Percentiles rank a stretch among this genome's conserved stretches.
phyloP scores from a whole-genome alignment of 1,140 invertebrate species.

The Drosophila parvula region DNA sequence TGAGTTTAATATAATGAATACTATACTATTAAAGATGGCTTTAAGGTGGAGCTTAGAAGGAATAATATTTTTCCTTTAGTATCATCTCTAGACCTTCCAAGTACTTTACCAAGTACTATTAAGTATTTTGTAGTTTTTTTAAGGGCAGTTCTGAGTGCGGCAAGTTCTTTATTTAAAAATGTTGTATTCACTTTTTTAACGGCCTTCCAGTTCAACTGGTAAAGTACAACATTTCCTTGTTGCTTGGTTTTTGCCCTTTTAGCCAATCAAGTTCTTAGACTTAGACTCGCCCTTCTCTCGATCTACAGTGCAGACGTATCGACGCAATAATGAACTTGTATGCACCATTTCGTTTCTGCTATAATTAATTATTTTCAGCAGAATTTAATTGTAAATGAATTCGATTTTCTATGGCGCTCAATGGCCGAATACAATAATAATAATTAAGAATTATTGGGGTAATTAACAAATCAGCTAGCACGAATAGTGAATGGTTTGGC shows the following conservation, averaged over 20 bases:
- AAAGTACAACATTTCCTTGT: conserved; percentile 6
- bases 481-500: conserved; percentile 61
- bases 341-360: conserved; percentile 12
- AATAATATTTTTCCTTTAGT: neutral
- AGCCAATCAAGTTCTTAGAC: conserved; percentile 14
- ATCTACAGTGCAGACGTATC: neutral
- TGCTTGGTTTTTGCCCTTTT: conserved; percentile 9
- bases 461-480: conserved; percentile 62
- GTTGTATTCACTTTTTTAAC: neutral
- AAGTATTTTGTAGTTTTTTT: neutral
- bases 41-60: neutral
- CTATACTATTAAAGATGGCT: neutral
- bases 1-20: neutral
- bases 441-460: conserved; percentile 58
- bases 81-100: neutral
- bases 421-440: conserved; percentile 46
- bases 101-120: neutral
- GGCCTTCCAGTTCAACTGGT: conserved; percentile 1
- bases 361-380: conserved; percentile 40
- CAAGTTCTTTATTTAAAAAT: neutral
- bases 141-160: neutral
- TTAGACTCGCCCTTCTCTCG: conserved; percentile 17
- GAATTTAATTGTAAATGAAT: conserved; percentile 48
- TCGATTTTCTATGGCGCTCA: conserved; percentile 59
- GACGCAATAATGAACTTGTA: conserved; percentile 19